Evolutionary conservation across 2,797 vertebrate genomes (phyloP).

Genomic region (Graptemys geographica): DNA sequence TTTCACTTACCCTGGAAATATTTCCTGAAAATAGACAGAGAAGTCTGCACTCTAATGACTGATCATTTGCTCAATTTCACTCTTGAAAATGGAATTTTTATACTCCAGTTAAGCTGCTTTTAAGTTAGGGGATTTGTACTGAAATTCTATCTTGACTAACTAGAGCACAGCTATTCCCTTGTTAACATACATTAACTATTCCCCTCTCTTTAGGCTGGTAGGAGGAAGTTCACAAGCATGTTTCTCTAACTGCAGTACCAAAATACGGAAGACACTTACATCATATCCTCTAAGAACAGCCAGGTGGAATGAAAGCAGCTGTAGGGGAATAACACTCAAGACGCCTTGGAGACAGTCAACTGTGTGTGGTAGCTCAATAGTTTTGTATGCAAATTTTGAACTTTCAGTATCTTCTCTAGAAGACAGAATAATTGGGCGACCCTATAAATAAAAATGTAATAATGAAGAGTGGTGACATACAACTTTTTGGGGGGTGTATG

Average conservation of each 20-base stretch:
- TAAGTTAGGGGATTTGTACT: background rate
- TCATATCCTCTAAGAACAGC: constrained; percentile 95
- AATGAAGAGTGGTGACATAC: background rate
- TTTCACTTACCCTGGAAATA: background rate
- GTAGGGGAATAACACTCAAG: constrained; percentile 93
- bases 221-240: constrained; percentile 34
- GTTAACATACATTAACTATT: background rate
- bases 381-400: constrained; percentile 89
- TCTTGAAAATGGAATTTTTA: background rate
- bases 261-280: constrained; percentile 81
- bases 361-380: constrained; percentile 92
- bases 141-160: background rate
- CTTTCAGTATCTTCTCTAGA: constrained; percentile 91
- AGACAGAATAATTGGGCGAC: constrained; percentile 94
- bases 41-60: background rate
- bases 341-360: constrained; percentile 97
- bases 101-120: background rate
- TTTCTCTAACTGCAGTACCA: background rate
- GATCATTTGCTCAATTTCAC: background rate
- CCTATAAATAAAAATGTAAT: constrained; percentile 79
- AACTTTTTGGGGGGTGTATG: background rate
- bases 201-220: background rate
- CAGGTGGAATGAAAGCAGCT: constrained; percentile 96
- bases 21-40: background rate
- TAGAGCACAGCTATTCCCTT: background rate